Conservation (phyloP, 2,888 invertebrate species). For the Metopia argyrocephala region DNA sequence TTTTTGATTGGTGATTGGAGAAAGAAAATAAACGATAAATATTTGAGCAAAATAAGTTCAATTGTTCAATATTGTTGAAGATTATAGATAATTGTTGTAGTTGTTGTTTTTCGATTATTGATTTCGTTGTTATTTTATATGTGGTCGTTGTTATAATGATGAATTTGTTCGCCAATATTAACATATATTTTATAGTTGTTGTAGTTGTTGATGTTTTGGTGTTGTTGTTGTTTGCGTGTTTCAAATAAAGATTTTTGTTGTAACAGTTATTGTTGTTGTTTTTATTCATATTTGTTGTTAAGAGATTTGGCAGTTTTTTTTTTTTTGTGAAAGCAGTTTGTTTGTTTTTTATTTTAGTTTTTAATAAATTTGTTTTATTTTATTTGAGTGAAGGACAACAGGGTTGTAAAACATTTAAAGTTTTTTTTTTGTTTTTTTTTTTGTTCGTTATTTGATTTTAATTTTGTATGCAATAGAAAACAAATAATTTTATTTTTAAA, state of each 20-base stretch:
- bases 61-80: no score
- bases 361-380: constrained; percentile 64
- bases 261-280: constrained; percentile 38
- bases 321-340: constrained; percentile 12
- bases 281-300: constrained; percentile 57
- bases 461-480: constrained; percentile 59
- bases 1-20: no score
- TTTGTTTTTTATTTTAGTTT: background rate
- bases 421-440: constrained; percentile 43
- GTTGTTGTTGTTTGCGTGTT: constrained; percentile 10
- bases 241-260: background rate
- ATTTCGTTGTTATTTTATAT: no score
- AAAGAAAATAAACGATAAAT: no score
- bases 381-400: constrained; percentile 65
- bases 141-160: no score
- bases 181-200: background rate
- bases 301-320: constrained; percentile 34
- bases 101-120: no score
- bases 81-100: no score
- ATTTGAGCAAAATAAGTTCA: no score
- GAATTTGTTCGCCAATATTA: no score
- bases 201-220: background rate
- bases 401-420: constrained; percentile 66
- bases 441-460: background rate
- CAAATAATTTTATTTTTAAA: constrained; percentile 56